phyloP scores from a whole-genome alignment of 2,113 vertebrate species.

The Panthera tigris region DNA sequence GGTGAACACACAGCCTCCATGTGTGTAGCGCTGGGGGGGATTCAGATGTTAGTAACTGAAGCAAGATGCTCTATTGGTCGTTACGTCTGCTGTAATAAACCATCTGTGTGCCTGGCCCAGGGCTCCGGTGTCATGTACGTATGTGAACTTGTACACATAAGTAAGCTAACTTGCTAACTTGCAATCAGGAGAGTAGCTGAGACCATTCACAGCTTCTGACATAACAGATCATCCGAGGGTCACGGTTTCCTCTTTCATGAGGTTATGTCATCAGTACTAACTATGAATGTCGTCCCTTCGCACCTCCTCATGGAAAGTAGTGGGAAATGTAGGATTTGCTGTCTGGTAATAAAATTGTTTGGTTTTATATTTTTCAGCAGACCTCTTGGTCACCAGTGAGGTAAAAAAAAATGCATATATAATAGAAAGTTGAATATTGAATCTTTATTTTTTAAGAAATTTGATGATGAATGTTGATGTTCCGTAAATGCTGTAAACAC shows the following conservation, averaged over 20 bases:
- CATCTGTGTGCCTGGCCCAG: background rate
- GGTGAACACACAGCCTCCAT: background rate
- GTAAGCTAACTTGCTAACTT: background rate
- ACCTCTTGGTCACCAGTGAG: background rate
- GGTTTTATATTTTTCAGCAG: background rate
- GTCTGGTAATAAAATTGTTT: background rate
- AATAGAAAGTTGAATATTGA: background rate
- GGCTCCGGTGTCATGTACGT: background rate
- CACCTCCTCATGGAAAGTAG: background rate
- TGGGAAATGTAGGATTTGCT: background rate
- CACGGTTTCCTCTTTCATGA: background rate
- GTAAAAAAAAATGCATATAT: background rate
- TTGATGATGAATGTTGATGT: background rate
- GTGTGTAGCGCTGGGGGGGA: fast-evolving
- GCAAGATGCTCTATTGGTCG: background rate
- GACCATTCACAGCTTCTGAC: background rate
- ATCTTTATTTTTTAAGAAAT: background rate
- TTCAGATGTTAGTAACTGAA: background rate
- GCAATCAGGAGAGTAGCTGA: background rate
- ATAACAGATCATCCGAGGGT: background rate
- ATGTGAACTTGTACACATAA: background rate
- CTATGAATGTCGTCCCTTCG: background rate
- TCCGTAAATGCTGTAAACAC: background rate
- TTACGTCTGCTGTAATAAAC: background rate
- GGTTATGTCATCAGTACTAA: background rate